Evolutionary conservation across 2,113 vertebrate genomes (phyloP).

Genomic region (Aegithalos caudatus): DNA sequence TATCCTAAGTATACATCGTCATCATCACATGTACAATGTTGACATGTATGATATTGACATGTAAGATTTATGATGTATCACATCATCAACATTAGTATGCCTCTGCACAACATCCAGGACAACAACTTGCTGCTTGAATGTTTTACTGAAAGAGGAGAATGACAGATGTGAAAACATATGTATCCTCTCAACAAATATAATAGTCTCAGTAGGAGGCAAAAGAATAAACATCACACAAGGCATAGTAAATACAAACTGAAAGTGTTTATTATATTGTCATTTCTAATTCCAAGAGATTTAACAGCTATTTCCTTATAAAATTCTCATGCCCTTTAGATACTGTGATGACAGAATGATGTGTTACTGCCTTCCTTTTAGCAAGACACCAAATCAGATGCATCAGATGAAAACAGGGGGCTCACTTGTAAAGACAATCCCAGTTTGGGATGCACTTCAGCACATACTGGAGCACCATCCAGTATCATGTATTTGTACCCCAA

Average conservation of each 20-base stretch:
- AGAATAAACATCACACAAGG: constrained; percentile 33
- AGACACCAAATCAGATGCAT: neutral
- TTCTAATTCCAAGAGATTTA: constrained; percentile 9
- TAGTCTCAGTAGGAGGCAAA: neutral
- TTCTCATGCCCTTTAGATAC: neutral
- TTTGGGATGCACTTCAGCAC: neutral
- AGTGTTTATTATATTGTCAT: constrained; percentile 49
- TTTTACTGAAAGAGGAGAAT: neutral
- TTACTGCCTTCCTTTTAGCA: neutral
- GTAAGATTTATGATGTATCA: neutral
- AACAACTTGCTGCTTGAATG: neutral
- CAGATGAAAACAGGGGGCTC: neutral
- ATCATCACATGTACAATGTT: neutral
- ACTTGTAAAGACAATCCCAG: neutral
- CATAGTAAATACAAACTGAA: constrained; percentile 37
- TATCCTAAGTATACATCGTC: neutral
- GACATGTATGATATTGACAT: neutral
- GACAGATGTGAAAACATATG: constrained; percentile 39
- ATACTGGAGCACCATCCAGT: neutral
- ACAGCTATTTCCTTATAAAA: neutral
- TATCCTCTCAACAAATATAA: neutral
- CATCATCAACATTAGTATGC: neutral
- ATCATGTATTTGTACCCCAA: neutral
- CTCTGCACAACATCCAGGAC: neutral
- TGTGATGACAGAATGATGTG: neutral